Evolutionary conservation across 2,797 vertebrate genomes (phyloP).

Genomic region (Gymnoscopelus microlampas): DNA sequence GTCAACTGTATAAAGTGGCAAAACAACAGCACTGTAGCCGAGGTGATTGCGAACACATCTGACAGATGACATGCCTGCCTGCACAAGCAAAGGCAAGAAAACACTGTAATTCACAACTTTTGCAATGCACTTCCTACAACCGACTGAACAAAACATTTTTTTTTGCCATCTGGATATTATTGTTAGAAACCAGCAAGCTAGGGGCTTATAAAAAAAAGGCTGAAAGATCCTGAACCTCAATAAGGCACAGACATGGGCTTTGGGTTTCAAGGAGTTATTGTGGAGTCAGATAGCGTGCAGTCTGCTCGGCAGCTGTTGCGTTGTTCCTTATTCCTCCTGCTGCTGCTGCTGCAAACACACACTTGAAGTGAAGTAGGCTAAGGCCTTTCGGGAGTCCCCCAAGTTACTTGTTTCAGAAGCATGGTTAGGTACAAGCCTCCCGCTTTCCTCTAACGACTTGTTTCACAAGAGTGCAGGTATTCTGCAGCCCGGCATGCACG

Average conservation of each 20-base stretch:
- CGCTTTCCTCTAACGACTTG: conserved; percentile 47
- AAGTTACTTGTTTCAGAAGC: conserved; percentile 71
- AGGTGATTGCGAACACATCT: too few species aligned
- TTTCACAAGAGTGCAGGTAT: conserved; percentile 57
- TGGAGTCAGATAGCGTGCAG: conserved; percentile 51
- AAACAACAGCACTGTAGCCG: too few species aligned
- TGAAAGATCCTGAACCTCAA: conserved; percentile 43
- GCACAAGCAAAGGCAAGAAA: too few species aligned
- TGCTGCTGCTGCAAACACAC: conserved; percentile 39
- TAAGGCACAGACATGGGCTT: conserved; percentile 44
- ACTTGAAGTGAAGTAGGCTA: conserved; percentile 70
- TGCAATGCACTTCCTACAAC: conserved; percentile 1
- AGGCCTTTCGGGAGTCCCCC: conserved; percentile 72
- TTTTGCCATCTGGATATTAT: conserved; percentile 29
- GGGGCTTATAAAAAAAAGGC: conserved; percentile 34
- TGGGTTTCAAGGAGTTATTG: conserved; percentile 46
- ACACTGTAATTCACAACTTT: too few species aligned
- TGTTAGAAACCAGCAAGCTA: conserved; percentile 33
- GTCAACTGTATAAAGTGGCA: too few species aligned
- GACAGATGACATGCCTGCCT: too few species aligned
- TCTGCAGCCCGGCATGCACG: conserved; percentile 49
- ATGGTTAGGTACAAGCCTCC: conserved; percentile 53
- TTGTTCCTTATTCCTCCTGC: conserved; percentile 45
- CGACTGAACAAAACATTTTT: conserved; percentile 9
- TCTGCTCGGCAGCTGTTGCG: conserved; percentile 54